Percentiles rank a stretch among this genome's conserved stretches.
Conservation (phyloP, 1,140 invertebrate species). For the Anastatus disparis region DNA sequence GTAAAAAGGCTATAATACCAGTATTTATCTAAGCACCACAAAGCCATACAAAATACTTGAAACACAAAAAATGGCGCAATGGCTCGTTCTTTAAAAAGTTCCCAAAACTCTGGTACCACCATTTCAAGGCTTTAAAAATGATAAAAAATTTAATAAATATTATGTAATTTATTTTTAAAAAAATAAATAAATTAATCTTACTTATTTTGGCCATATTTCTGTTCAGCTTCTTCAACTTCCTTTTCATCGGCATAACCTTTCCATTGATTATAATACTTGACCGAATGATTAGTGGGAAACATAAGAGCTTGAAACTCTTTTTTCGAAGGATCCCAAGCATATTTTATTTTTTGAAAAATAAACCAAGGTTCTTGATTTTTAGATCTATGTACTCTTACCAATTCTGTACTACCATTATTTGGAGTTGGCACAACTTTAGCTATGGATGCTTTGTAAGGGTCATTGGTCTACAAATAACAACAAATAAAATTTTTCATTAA, state of each 20-base stretch:
- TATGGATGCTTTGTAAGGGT: slow-evolving; percentile 80
- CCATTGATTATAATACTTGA: slow-evolving; percentile 83
- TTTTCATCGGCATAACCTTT: slow-evolving; percentile 89
- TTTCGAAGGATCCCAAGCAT: slow-evolving; percentile 85
- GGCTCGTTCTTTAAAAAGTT: slow-evolving; percentile 96
- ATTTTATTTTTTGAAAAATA: slow-evolving; percentile 97
- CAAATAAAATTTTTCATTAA: slow-evolving; percentile 38
- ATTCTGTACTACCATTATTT: slow-evolving; percentile 96
- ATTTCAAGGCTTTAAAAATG: slow-evolving; percentile 79
- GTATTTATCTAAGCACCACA: slow-evolving; percentile 99
- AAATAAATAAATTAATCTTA: slow-evolving; percentile 67
- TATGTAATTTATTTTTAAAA: neutral
- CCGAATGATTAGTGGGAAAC: slow-evolving; percentile 81
- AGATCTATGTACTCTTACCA: slow-evolving; percentile 82
- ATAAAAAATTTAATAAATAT: slow-evolving; percentile 34
- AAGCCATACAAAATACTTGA: slow-evolving; percentile 93
- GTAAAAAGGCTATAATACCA: slow-evolving; percentile 99
- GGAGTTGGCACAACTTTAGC: slow-evolving; percentile 96
- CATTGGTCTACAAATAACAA: slow-evolving; percentile 73
- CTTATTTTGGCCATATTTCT: slow-evolving; percentile 90
- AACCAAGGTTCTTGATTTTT: slow-evolving; percentile 78
- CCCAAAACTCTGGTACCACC: slow-evolving; percentile 95
- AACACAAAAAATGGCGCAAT: slow-evolving; percentile 98
- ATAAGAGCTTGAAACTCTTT: slow-evolving; percentile 83
- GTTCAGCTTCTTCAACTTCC: slow-evolving; percentile 78